A percentile compares a stretch with the other conserved stretches of the same genome.
phyloP scores from a whole-genome alignment of 2,888 invertebrate species.

The Lobophora halterata region DNA sequence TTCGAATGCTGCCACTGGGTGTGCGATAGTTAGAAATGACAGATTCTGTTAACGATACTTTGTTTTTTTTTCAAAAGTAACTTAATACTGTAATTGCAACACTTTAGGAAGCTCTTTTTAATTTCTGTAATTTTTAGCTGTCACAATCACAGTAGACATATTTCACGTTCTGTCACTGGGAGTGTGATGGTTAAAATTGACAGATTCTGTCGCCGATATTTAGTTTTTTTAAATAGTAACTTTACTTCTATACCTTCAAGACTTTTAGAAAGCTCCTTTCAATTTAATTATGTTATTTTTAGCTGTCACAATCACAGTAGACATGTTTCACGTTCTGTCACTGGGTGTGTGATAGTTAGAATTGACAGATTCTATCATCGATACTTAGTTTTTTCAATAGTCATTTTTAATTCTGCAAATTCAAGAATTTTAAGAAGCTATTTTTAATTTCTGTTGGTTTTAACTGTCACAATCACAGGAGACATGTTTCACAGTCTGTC shows the following conservation, averaged over 20 bases:
- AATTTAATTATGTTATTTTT: too few relatives aligned
- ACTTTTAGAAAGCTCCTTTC: too few relatives aligned
- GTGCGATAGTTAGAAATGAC: constrained; percentile 9
- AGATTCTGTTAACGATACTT: constrained; percentile 5
- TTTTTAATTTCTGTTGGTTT: background rate
- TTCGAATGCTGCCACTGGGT: constrained; percentile 12
- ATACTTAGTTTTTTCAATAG: too few relatives aligned
- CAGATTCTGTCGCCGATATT: too few relatives aligned
- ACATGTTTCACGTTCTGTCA: constrained; percentile 22
- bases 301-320: constrained; percentile 14
- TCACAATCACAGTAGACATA: constrained; percentile 24
- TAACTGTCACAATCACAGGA: background rate
- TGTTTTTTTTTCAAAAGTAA: too few relatives aligned
- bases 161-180: constrained; percentile 26
- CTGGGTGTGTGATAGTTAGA: constrained; percentile 27
- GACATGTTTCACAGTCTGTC: constrained; percentile 15
- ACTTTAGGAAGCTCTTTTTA: too few relatives aligned
- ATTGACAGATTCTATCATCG: constrained; percentile 5
- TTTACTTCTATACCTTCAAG: too few relatives aligned
- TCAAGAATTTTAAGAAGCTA: background rate
- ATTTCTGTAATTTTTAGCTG: constrained; percentile 14
- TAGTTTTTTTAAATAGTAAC: too few relatives aligned
- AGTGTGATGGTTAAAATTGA: constrained; percentile 16
- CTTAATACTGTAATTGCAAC: too few relatives aligned
- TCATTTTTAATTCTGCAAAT: too few relatives aligned